phyloP scores from a whole-genome alignment of 2,113 vertebrate species.

The Ovis canadensis region DNA sequence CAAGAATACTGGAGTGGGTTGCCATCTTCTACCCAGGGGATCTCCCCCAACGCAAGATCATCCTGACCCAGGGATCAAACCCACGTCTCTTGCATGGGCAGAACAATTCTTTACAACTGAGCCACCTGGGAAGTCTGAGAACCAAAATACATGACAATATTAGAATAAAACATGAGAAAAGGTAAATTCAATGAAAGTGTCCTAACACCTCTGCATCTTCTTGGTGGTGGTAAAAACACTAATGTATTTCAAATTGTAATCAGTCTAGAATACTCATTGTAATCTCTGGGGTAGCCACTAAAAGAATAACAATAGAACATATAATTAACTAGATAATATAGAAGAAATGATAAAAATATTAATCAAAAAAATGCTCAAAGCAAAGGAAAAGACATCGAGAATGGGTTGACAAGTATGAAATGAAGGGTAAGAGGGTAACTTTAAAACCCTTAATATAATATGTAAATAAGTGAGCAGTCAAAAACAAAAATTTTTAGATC shows the following conservation, averaged over 20 bases:
- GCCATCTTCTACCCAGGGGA: not conserved
- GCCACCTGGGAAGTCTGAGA: not conserved
- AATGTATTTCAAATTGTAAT: not conserved
- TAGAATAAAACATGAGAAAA: not conserved
- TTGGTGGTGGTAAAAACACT: not conserved
- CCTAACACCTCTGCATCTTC: not conserved
- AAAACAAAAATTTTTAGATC: not conserved
- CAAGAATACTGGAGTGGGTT: not conserved
- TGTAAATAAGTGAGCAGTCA: not conserved
- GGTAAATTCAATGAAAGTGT: not conserved
- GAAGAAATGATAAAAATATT: not conserved
- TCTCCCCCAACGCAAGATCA: accelerated
- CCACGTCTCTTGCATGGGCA: not conserved
- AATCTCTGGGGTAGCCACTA: not conserved
- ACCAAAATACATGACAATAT: not conserved
- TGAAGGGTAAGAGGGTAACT: not conserved
- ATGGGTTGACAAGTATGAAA: not conserved
- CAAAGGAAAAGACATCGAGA: not conserved
- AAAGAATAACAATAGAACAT: not conserved
- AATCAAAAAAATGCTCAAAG: not conserved
- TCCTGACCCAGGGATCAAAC: not conserved
- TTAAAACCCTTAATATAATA: not conserved
- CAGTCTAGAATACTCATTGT: not conserved
- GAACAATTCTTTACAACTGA: not conserved
- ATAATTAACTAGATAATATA: not conserved